These are phyloP conservation scores for Leptopilina drosophilae DNA, from an alignment of 2,888 invertebrate species.

Conservation along the genomic window DNA sequence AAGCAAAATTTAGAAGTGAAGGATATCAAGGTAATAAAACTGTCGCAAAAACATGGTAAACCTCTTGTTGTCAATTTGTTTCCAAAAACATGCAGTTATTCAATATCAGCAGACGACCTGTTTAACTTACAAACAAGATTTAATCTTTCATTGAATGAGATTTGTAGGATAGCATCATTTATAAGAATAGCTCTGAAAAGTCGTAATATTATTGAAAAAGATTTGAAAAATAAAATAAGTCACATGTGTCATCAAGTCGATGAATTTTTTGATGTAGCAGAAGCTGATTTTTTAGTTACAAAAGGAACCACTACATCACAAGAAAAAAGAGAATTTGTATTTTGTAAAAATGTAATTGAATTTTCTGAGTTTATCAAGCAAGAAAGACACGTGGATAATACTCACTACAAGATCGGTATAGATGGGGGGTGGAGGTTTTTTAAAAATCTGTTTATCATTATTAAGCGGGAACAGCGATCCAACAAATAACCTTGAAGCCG, in stretches of 20 bases:
- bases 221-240: constrained; percentile 26
- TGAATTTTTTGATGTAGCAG: constrained; percentile 22
- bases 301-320: background rate
- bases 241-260: background rate
- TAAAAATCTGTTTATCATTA: constrained; percentile 21
- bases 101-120: constrained; percentile 19
- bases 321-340: constrained; percentile 26
- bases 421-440: constrained; percentile 22
- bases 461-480: background rate
- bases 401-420: constrained; percentile 15
- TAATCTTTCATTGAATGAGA: constrained; percentile 21
- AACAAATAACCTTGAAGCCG: constrained; percentile 12
- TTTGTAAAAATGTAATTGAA: constrained; percentile 11
- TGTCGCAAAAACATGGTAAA: constrained; percentile 16
- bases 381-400: background rate
- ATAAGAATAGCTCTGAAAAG: constrained; percentile 22
- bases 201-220: constrained; percentile 21
- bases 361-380: constrained; percentile 23
- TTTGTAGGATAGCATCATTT: constrained; percentile 23
- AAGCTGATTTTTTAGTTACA: constrained; percentile 20
- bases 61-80: constrained; percentile 21
- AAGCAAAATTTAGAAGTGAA: constrained; percentile 7
- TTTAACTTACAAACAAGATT: constrained; percentile 19
- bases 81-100: constrained; percentile 18
- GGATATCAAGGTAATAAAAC: background rate